Conservation (phyloP, 2,797 vertebrate species). For the Adrianichthys oophorus region DNA sequence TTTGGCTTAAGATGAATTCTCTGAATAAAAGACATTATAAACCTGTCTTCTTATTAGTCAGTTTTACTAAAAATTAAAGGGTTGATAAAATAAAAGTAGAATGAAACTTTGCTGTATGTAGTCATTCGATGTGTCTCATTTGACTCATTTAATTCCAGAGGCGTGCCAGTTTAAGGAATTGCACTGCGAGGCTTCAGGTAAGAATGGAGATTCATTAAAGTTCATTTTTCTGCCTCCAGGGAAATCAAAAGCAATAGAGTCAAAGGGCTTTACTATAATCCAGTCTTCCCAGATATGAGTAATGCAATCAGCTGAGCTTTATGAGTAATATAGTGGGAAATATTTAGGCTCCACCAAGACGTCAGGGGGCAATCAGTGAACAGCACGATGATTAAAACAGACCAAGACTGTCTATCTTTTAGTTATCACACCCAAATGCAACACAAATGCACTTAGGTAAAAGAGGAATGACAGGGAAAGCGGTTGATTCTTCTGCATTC, state of each 20-base stretch:
- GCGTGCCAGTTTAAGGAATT: constrained; percentile 53
- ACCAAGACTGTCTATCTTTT: constrained; percentile 49
- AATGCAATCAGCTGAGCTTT: constrained; percentile 64
- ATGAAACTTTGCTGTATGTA: constrained; percentile 55
- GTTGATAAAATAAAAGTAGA: constrained; percentile 37
- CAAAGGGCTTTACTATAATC: constrained; percentile 67
- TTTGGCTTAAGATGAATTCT: too few relatives aligned
- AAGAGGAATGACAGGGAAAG: background rate
- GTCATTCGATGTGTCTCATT: constrained; percentile 43
- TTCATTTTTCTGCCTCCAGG: constrained; percentile 62
- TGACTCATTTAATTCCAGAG: constrained; percentile 48
- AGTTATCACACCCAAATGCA: constrained; percentile 17
- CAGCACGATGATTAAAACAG: constrained; percentile 55
- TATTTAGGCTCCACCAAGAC: constrained; percentile 64
- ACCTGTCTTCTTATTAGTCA: constrained; percentile 31
- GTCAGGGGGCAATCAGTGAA: constrained; percentile 47
- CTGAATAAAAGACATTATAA: background rate
- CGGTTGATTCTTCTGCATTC: background rate
- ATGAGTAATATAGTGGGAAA: constrained; percentile 73
- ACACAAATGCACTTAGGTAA: constrained; percentile 4
- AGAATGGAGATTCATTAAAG: constrained; percentile 76
- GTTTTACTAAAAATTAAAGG: constrained; percentile 39
- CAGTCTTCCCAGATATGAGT: constrained; percentile 65
- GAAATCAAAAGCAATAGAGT: constrained; percentile 75
- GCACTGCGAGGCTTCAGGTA: constrained; percentile 46